Conservation (phyloP, 2,888 invertebrate genomes). For the Megamerina dolium region DNA sequence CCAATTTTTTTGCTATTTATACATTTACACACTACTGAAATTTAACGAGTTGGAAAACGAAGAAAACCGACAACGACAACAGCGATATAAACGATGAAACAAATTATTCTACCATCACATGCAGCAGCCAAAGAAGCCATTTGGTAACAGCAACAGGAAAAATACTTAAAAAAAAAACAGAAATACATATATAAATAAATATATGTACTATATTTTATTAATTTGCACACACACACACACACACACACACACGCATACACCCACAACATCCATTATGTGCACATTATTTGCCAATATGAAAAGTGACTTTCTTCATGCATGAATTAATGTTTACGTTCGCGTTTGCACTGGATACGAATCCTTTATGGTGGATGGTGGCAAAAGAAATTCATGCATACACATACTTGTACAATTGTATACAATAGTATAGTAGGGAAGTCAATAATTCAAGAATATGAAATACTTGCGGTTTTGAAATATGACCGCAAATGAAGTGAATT, state of each 20-base stretch:
- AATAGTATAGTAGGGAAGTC: too few species aligned
- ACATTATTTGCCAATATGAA: background rate
- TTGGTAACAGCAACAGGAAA: background rate
- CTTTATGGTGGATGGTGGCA: background rate
- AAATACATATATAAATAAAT: too few species aligned
- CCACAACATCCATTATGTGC: background rate
- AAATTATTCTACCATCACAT: background rate
- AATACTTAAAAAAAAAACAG: background rate
- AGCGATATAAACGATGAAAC: constrained; percentile 9
- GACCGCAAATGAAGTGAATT: too few species aligned
- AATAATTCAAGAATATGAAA: too few species aligned
- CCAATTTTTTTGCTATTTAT: constrained; percentile 15
- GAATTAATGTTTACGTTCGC: background rate
- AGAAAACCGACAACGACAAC: constrained; percentile 25
- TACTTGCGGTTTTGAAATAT: too few species aligned
- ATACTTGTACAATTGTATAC: too few species aligned
- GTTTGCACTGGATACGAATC: background rate
- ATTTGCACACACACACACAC: too few species aligned
- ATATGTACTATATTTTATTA: too few species aligned
- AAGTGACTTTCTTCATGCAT: constrained; percentile 9
- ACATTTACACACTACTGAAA: constrained; percentile 22
- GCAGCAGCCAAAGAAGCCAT: background rate
- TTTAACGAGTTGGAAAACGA: constrained; percentile 38
- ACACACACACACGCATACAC: too few species aligned
- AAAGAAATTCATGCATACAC: background rate